Evolutionary conservation across 1,140 invertebrate genomes (phyloP).

Genomic region (Drosophila tani): DNA sequence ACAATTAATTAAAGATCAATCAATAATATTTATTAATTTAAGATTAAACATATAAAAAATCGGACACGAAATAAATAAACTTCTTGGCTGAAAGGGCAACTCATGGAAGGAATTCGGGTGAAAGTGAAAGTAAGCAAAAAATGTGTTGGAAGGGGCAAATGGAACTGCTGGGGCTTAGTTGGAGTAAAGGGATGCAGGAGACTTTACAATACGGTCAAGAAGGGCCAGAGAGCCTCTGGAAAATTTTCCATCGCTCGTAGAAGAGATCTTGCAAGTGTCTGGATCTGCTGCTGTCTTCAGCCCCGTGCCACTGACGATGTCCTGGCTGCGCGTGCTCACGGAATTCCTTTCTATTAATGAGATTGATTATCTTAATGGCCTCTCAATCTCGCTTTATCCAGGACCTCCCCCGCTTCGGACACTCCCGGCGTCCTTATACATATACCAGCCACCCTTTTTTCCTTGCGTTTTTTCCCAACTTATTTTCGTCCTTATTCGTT

Average conservation of each 20-base stretch:
- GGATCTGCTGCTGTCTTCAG: slow-evolving; percentile 1
- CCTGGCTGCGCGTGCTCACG: background rate
- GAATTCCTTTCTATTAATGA: slow-evolving; percentile 35
- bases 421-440: background rate
- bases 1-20: background rate
- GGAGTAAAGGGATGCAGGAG: background rate
- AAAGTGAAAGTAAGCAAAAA: slow-evolving; percentile 46
- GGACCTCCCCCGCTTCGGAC: background rate
- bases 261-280: slow-evolving; percentile 6
- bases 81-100: background rate
- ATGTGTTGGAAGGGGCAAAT: background rate
- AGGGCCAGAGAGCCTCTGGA: background rate
- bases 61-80: background rate
- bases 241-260: background rate
- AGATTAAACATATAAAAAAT: too few relatives aligned
- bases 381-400: slow-evolving; percentile 35
- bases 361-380: slow-evolving; percentile 57
- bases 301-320: too few relatives aligned
- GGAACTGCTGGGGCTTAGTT: background rate
- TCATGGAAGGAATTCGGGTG: slow-evolving; percentile 12
- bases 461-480: slow-evolving; percentile 14
- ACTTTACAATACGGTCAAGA: slow-evolving; percentile 17
- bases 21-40: too few relatives aligned
- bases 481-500: slow-evolving; percentile 31
- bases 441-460: slow-evolving; percentile 14